A percentile compares a stretch with the other conserved stretches of the same genome.
Evolutionary conservation across 2,113 vertebrate species (phyloP).

Genomic region (Smithornis capensis): DNA sequence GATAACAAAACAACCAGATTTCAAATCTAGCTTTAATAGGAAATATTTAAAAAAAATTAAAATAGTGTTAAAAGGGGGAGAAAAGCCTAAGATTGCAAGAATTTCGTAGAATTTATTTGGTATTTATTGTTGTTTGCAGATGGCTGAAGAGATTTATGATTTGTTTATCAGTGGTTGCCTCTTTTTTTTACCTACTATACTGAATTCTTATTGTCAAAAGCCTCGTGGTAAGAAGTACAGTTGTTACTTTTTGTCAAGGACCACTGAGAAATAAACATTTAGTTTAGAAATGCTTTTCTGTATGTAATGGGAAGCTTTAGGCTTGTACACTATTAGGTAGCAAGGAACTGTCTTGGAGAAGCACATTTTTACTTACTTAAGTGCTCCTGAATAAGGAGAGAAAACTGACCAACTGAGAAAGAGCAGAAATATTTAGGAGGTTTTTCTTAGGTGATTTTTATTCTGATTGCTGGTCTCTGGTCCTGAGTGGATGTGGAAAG

Average conservation of each 20-base stretch:
- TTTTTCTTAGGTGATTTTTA: neutral
- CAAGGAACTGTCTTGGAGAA: neutral
- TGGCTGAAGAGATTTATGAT: neutral
- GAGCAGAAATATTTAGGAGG: neutral
- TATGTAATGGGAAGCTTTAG: neutral
- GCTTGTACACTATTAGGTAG: neutral
- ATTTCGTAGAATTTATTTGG: neutral
- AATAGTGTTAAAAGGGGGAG: neutral
- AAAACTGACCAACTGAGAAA: neutral
- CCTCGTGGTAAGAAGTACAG: neutral
- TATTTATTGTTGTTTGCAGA: neutral
- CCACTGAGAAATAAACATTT: neutral
- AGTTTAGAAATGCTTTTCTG: neutral
- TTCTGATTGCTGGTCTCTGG: neutral
- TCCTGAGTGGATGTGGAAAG: neutral
- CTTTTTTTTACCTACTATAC: neutral
- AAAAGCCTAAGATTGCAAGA: neutral
- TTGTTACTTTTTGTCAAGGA: neutral
- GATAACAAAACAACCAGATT: neutral
- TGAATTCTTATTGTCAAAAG: neutral
- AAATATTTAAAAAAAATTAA: neutral
- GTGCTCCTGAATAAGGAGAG: neutral
- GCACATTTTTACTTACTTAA: neutral
- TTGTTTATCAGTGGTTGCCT: neutral
- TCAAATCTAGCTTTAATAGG: neutral